A percentile compares a stretch with the other conserved stretches of the same genome.
Evolutionary conservation across 1,140 invertebrate genomes (phyloP).

Genomic region (Saccostrea cuccullata): DNA sequence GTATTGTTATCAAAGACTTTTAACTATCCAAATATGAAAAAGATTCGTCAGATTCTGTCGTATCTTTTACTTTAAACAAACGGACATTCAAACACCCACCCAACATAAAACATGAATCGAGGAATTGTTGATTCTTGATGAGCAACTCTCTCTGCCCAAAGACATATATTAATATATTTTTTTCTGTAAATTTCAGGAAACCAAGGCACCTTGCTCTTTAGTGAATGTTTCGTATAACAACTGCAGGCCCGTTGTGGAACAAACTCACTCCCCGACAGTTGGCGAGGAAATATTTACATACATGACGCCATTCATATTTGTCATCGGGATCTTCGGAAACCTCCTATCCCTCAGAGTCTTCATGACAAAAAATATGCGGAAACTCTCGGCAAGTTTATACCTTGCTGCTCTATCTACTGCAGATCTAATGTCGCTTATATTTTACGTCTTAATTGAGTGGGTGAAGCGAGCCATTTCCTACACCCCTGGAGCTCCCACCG

Average conservation of each 20-base stretch:
- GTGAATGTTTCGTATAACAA: neutral
- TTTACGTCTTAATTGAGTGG: constrained; percentile 63
- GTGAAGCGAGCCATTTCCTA: constrained; percentile 43
- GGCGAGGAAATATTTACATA: constrained; percentile 46
- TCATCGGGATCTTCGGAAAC: constrained; percentile 71
- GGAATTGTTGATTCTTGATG: too few relatives aligned
- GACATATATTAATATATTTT: neutral
- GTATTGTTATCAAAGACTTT: too few relatives aligned
- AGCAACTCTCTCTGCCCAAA: neutral
- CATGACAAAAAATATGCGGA: constrained; percentile 69
- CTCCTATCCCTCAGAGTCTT: constrained; percentile 70
- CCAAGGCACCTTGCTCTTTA: neutral
- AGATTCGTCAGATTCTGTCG: too few relatives aligned
- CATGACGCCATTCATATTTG: constrained; percentile 61
- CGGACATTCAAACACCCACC: too few relatives aligned
- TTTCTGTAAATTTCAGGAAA: neutral
- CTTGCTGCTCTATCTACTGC: constrained; percentile 64
- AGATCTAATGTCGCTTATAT: constrained; percentile 62
- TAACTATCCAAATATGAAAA: too few relatives aligned
- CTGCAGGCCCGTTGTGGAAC: neutral
- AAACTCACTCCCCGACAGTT: neutral
- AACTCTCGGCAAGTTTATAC: constrained; percentile 70
- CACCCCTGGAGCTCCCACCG: constrained; percentile 4
- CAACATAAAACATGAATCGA: too few relatives aligned
- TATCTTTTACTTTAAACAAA: too few relatives aligned